Base-by-base conservation (phyloP, 2,797 vertebrate genomes). In the Erethizon dorsatum region DNA sequence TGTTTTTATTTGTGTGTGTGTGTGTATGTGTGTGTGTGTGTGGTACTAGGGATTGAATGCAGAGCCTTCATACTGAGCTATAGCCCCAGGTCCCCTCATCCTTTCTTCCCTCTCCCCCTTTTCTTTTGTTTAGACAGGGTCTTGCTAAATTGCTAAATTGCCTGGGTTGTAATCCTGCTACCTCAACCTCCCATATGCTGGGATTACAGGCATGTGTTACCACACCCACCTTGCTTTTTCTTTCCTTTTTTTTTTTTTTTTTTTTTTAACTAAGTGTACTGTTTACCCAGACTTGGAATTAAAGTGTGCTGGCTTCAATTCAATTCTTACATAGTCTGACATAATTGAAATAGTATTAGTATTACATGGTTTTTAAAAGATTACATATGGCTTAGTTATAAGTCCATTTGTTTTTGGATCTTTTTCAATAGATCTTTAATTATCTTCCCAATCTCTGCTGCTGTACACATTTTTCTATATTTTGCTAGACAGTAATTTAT, bases 401-500 rank as follows among this genome's bases (percentile, higher is more conserved):
- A 83, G 26, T 37, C 24, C 54, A 75, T 83, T 52, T 52, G 5
- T 20, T 75, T 56, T 47, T 31, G 13, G 11, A 83, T 0, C 10
- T 59, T 88, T 47, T 88, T 61, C 20, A 80, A 41, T 57, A 85
- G 37, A 41, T 56, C 7, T 94, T 83, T 79, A 94, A 80, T 56
- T 6, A 61, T 69, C 52, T 61, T 88, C 69, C 57, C 2, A 61
- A 47, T 52, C 1, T 88, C 63, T 80, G 84, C 12, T 79, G 37
- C 7, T 63, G 13, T 11, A 54, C 1, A 31, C 11, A 93, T 52
- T 86, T 63, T 82, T 73, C 77, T 79, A 33, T 79, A 75, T 54
- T 90, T 95, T 85, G 9, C 18, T 69, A 84, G 31, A 41, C 17
- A 84, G n/a, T 54, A 84, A 59, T 93, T 37, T 83, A 92, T 78